These are phyloP conservation scores for Chelonus insularis DNA, from an alignment of 1,140 invertebrate species.

Conservation along the genomic window DNA sequence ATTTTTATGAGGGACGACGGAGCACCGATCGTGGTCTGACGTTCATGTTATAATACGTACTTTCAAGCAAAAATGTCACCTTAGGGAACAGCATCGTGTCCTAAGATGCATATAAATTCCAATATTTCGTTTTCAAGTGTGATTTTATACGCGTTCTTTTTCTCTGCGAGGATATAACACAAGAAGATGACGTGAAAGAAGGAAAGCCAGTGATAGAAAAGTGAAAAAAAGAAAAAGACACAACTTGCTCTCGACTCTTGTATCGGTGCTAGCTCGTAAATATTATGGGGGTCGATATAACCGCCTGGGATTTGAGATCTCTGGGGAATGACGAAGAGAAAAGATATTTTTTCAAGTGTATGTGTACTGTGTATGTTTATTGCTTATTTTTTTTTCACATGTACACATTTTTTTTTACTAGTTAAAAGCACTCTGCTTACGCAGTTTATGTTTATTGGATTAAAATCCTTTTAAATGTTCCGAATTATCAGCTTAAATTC, in stretches of 20 bases:
- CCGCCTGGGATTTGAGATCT: constrained; percentile 52
- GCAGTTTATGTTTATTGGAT: no score
- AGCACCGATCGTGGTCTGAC: neutral
- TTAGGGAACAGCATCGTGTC: constrained; percentile 13
- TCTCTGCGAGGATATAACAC: neutral
- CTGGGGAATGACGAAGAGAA: constrained; percentile 31
- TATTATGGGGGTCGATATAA: constrained; percentile 57
- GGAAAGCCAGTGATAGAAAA: constrained; percentile 21
- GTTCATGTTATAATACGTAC: neutral
- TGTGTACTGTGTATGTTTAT: neutral
- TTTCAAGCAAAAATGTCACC: constrained; percentile 22
- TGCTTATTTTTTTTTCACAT: neutral
- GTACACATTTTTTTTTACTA: neutral
- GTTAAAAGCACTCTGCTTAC: neutral
- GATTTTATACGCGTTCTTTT: constrained; percentile 51
- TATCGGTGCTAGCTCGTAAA: constrained; percentile 47
- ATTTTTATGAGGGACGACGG: no score
- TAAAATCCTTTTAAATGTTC: no score
- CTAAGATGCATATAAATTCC: constrained; percentile 45
- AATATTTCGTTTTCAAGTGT: constrained; percentile 52
- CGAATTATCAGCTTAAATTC: no score
- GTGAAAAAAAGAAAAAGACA: constrained; percentile 1
- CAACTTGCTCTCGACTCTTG: constrained; percentile 16
- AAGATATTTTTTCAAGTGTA: neutral
- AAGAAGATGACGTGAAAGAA: constrained; percentile 15